These are phyloP conservation scores for Drosophila nikananu DNA, from an alignment of 1,140 invertebrate species.

Conservation along the genomic window DNA sequence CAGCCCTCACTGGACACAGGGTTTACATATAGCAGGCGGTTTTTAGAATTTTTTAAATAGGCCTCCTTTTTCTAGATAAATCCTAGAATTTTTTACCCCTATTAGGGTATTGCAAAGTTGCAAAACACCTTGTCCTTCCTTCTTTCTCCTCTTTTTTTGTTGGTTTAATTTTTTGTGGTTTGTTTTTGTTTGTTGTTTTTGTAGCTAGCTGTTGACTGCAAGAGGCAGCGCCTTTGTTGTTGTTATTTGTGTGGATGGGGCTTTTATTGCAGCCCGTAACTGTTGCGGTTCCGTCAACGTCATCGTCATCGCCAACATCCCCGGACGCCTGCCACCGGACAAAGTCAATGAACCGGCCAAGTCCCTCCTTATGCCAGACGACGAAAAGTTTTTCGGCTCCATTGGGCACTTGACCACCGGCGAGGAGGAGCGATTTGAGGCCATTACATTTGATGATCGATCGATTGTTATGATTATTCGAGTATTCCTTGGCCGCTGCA, in stretches of 20 bases:
- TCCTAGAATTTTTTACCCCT: neutral
- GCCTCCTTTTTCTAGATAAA: neutral
- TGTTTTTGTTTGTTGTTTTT: conserved; percentile 12
- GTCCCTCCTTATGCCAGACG: conserved; percentile 11
- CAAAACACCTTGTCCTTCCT: neutral
- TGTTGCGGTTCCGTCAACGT: conserved; percentile 63
- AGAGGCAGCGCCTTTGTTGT: conserved; percentile 36
- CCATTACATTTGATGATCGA: conserved; percentile 44
- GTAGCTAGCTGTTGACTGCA: conserved; percentile 33
- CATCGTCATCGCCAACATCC: conserved; percentile 24
- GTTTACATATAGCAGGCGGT: no score
- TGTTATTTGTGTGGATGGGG: conserved; percentile 37
- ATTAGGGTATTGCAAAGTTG: conserved; percentile 11
- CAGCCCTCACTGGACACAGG: no score
- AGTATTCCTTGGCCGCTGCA: conserved; percentile 3
- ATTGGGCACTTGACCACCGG: conserved; percentile 47
- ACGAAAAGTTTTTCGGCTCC: conserved; percentile 29
- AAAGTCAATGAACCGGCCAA: conserved; percentile 59
- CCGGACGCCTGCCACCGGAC: conserved; percentile 2
- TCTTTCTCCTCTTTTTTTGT: conserved; percentile 20
- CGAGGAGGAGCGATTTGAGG: conserved; percentile 13
- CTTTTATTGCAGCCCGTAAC: conserved; percentile 45
- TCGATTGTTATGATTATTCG: conserved; percentile 47
- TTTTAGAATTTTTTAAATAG: neutral
- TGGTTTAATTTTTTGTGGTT: conserved; percentile 39